Conservation (phyloP, 2,113 vertebrate species). For the Casuarius casuarius region DNA sequence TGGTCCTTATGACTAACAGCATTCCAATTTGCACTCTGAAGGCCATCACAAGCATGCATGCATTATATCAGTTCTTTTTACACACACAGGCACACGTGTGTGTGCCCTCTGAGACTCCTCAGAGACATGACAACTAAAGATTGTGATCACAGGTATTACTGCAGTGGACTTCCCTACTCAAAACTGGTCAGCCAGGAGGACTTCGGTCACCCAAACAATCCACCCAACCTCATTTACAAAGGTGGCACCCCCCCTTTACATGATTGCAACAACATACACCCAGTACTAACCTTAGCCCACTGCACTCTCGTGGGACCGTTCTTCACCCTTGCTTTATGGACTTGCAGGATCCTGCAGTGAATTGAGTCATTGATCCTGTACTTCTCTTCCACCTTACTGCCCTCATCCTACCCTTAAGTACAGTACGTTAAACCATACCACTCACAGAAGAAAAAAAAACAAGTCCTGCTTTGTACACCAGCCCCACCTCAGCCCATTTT, state of each 20-base stretch:
- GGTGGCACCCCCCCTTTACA: not conserved
- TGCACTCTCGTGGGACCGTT: not conserved
- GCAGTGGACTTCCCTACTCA: not conserved
- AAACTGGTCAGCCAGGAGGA: not conserved
- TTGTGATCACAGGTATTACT: not conserved
- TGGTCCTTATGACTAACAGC: no score
- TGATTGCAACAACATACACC: not conserved
- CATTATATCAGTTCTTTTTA: not conserved
- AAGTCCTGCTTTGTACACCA: not conserved
- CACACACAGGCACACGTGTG: no score
- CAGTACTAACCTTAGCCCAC: not conserved
- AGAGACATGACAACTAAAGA: accelerated
- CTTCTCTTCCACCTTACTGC: not conserved
- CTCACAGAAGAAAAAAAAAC: not conserved
- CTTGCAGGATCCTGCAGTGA: not conserved
- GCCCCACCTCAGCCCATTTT: not conserved
- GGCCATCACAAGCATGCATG: not conserved
- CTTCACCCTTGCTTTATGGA: not conserved
- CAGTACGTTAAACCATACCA: not conserved
- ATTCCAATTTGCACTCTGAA: not conserved
- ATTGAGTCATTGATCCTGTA: not conserved
- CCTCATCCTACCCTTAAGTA: not conserved
- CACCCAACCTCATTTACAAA: not conserved
- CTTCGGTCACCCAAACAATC: no score
- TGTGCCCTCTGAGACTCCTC: not conserved